phyloP scores from a whole-genome alignment of 2,113 vertebrate genomes.

The Microtus montanus region DNA sequence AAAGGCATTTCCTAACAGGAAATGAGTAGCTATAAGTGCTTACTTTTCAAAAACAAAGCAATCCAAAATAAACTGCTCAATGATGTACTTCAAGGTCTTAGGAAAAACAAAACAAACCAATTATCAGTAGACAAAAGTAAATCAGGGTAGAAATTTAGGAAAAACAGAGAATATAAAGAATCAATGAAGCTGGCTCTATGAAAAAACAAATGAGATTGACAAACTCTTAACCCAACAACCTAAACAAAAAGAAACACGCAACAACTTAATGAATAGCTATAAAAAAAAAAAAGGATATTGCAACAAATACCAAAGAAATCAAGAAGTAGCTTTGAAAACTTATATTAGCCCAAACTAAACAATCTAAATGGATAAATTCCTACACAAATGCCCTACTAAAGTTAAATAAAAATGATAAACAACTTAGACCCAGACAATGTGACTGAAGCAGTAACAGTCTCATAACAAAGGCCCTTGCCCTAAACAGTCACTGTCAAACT shows the following conservation, averaged over 20 bases:
- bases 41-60: background rate
- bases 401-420: background rate
- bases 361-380: background rate
- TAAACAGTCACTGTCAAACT: background rate
- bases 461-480: background rate
- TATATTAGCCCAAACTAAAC: background rate
- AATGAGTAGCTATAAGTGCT: background rate
- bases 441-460: background rate
- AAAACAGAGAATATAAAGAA: background rate
- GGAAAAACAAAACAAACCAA: background rate
- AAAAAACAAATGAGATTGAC: background rate
- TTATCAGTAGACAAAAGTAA: background rate
- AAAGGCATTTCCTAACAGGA: background rate
- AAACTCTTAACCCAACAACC: background rate
- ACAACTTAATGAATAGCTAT: background rate
- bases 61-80: background rate
- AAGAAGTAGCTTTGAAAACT: background rate
- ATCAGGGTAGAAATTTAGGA: background rate
- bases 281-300: background rate
- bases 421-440: background rate
- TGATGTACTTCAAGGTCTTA: background rate
- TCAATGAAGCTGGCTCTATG: background rate
- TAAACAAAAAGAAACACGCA: background rate
- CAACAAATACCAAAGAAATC: background rate
- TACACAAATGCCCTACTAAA: background rate